These are phyloP conservation scores for Zenarchopterus dispar DNA, from an alignment of 2,797 vertebrate species.

Conservation along the genomic window DNA sequence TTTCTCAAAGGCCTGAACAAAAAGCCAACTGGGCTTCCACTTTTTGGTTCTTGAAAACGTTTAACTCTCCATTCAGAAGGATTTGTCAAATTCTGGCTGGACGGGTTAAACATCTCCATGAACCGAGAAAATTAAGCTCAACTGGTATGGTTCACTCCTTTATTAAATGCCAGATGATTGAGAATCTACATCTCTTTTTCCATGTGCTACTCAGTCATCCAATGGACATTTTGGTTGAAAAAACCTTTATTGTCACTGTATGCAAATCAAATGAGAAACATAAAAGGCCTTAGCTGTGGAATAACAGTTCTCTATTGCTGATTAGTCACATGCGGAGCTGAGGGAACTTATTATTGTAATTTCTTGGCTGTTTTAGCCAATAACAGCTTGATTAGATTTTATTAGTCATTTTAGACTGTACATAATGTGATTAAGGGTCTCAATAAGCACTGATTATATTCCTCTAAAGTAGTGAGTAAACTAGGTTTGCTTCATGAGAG, in stretches of 20 bases:
- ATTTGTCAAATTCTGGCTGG: too few relatives aligned
- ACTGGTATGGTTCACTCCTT: too few relatives aligned
- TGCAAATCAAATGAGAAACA: conserved; percentile 7
- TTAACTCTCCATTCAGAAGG: too few relatives aligned
- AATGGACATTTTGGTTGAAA: neutral
- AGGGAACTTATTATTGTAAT: conserved; percentile 39
- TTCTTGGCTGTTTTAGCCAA: conserved; percentile 24
- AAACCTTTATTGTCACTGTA: conserved; percentile 1
- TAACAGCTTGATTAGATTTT: conserved; percentile 40
- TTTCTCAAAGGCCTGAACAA: too few relatives aligned
- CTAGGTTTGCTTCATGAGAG: conserved; percentile 22
- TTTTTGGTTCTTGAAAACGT: too few relatives aligned
- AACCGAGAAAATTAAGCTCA: too few relatives aligned
- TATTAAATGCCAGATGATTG: too few relatives aligned
- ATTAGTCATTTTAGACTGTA: conserved; percentile 50
- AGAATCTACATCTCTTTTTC: too few relatives aligned
- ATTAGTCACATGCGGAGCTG: conserved; percentile 27
- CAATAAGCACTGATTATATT: conserved; percentile 53
- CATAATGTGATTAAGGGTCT: conserved; percentile 57
- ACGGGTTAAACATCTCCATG: too few relatives aligned
- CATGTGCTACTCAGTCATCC: neutral
- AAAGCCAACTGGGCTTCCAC: too few relatives aligned
- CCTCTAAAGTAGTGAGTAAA: conserved; percentile 30
- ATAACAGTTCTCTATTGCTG: conserved; percentile 1
- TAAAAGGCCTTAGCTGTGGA: neutral